phyloP scores from a whole-genome alignment of 2,797 vertebrate genomes.

The Discoglossus pictus region DNA sequence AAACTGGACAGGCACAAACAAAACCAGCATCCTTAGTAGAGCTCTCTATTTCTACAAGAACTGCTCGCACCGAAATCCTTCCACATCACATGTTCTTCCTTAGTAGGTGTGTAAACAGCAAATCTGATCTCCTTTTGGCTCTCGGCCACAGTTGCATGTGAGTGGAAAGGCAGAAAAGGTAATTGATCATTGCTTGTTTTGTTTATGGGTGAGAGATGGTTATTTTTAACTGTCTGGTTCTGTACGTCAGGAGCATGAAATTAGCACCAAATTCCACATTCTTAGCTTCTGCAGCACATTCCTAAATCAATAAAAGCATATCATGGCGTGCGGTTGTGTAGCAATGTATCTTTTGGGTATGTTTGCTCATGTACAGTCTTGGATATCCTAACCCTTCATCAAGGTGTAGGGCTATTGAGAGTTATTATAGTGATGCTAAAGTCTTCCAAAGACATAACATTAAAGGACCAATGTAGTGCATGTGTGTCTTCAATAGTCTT shows the following conservation, averaged over 20 bases:
- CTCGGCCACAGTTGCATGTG: conserved; percentile 37
- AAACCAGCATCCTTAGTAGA: conserved; percentile 17
- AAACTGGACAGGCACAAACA: conserved; percentile 16
- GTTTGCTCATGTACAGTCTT: conserved; percentile 19
- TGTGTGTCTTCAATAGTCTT: too few relatives aligned
- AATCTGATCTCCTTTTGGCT: conserved; percentile 43
- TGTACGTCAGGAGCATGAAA: conserved; percentile 51
- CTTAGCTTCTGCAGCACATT: conserved; percentile 42
- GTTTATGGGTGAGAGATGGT: conserved; percentile 49
- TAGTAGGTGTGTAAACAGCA: conserved; percentile 43
- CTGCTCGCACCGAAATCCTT: conserved; percentile 24
- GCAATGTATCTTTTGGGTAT: conserved; percentile 19
- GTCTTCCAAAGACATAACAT: too few relatives aligned
- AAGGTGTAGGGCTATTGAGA: not conserved
- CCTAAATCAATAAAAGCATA: conserved; percentile 39
- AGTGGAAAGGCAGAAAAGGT: conserved; percentile 45
- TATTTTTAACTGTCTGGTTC: conserved; percentile 51
- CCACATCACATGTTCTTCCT: conserved; percentile 42
- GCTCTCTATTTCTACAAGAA: conserved; percentile 22
- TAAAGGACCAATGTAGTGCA: too few relatives aligned
- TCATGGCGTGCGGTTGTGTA: too few relatives aligned
- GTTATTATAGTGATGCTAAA: not conserved
- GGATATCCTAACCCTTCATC: conserved; percentile 5
- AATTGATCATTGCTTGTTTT: conserved; percentile 51
- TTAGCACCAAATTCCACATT: conserved; percentile 46